Evolutionary conservation across 2,797 vertebrate genomes (phyloP).

Genomic region (Aotus griseimembra): DNA sequence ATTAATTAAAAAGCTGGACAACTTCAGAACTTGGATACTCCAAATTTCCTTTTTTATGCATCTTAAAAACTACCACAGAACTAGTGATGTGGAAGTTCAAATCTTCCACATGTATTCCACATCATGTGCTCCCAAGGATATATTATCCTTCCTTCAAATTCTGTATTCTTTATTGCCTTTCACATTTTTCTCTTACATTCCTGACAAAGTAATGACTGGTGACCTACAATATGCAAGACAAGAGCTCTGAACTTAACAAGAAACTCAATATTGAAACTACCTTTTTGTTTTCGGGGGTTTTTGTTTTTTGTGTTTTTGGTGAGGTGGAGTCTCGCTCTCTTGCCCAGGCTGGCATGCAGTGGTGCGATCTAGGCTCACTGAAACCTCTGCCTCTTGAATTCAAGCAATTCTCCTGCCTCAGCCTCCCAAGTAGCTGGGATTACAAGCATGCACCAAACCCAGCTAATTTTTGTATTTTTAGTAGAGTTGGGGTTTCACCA

Average conservation of each 20-base stretch:
- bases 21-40: not conserved
- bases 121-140: not conserved
- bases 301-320: not conserved
- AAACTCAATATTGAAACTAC: not conserved
- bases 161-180: not conserved
- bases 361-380: rapidly evolving
- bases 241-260: not conserved
- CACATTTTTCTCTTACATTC: constrained; percentile 35
- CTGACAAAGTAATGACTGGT: not conserved
- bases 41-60: not conserved
- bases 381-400: too few relatives aligned
- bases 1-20: not conserved
- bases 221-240: not conserved
- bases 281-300: too few relatives aligned
- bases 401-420: too few relatives aligned
- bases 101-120: not conserved
- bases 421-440: too few relatives aligned
- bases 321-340: not conserved
- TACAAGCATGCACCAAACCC: too few relatives aligned
- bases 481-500: not conserved
- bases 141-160: constrained; percentile 1
- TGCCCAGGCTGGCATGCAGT: too few relatives aligned
- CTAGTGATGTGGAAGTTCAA: not conserved
- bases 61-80: not conserved
- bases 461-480: too few relatives aligned